Conservation (phyloP, 2,888 invertebrate species). For the Napeogenes sylphis region DNA sequence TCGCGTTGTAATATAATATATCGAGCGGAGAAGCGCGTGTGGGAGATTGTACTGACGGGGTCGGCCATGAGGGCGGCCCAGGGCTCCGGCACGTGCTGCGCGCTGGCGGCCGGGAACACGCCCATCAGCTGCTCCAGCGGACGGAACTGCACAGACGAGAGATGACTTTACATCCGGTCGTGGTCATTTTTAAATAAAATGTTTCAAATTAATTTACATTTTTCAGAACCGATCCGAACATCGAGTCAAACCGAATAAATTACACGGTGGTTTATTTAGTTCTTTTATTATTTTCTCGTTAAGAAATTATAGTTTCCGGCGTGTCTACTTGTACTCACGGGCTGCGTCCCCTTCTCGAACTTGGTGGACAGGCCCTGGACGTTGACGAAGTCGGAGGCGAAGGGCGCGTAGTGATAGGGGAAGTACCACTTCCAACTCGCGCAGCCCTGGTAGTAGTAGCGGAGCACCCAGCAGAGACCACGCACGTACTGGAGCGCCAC, state of each 20-base stretch:
- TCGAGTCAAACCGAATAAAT: no score
- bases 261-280: no score
- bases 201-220: no score
- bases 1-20: no score
- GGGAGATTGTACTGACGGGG: constrained; percentile 77
- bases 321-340: constrained; percentile 77
- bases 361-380: constrained; percentile 89
- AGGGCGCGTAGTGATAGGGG: constrained; percentile 99
- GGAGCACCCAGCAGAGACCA: constrained; percentile 98
- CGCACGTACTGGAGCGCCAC: constrained; percentile 96
- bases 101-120: constrained; percentile 98
- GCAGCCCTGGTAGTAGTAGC: constrained; percentile 99
- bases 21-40: background rate
- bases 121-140: constrained; percentile 99
- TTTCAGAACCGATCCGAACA: no score
- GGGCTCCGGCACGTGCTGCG: constrained; percentile 93
- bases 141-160: constrained; percentile 82
- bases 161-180: no score
- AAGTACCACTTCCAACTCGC: constrained; percentile 99
- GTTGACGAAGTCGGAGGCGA: constrained; percentile 98
- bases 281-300: no score
- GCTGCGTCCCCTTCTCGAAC: constrained; percentile 92
- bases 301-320: no score
- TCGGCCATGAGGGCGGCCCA: constrained; percentile 97
- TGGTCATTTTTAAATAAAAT: no score